Base-by-base conservation (phyloP, 1,140 invertebrate species). In the roundworm (Caenorhabditis elegans) region DNA sequence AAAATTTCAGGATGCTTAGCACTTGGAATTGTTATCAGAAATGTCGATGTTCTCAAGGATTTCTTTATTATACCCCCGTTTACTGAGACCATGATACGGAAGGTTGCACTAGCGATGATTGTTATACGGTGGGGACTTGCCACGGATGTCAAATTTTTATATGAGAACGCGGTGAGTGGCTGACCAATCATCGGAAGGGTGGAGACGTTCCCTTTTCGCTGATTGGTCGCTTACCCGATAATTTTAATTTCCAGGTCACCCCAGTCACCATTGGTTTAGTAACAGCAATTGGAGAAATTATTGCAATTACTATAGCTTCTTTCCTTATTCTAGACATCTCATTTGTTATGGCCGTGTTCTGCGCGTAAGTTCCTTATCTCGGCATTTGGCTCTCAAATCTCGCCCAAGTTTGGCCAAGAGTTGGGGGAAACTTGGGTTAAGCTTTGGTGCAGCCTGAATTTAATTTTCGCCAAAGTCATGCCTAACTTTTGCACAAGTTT, bases 61-160 rank as follows among this genome's bases (percentile, higher is more conserved):
- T 86, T 89, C 76, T 90, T 92, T 34, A 86, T 43, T n/a, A 26
- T 79, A 13, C 51, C 53, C 4, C 53, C 36, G 84, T 17, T 70
- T 51, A 77, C 55, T 34, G 86, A 83, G 49, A 79, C 82, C 11
- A 65, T 85, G 51, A 78, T 82, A 6, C 49, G 83, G 28, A 86
- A 87, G 48, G 34, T 81, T 26, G 77, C 83, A 15, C 70, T 85
- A 17, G 46, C 55, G 1, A 94, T 98, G 65, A 97, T 98, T 87
- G 91, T 98, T 84, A 94, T 94, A 34, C 92, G 95, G 91, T 96
- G 96, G 82, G 96, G 96, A 8, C 91, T 98, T 85, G 95, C 96
- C 87, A 92, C 98, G 82, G 95, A 98, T 90, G 94, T 95, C 2
- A 90, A 91, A 53, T 95, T 94, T 13, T 92, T 98, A 87, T 93